Percentiles rank a stretch among this genome's conserved stretches.
These are phyloP conservation scores for Cryptoblepharus egeriae DNA, from an alignment of 2,797 vertebrate genomes.

Conservation along the genomic window DNA sequence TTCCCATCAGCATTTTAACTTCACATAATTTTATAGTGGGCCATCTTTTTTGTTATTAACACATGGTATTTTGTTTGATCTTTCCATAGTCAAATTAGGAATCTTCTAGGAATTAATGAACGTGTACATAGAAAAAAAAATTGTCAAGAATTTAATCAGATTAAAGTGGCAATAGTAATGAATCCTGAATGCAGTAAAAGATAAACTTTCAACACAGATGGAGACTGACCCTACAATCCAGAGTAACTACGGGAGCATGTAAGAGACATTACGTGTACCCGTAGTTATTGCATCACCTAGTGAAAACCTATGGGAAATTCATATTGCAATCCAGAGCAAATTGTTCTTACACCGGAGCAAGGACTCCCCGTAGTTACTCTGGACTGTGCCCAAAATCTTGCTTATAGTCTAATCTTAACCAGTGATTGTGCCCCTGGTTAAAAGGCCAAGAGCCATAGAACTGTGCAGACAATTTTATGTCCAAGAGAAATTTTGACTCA, in stretches of 20 bases:
- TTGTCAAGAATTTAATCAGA: conserved; percentile 9
- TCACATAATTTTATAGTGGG: not conserved
- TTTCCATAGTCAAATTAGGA: conserved; percentile 17
- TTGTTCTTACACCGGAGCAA: too few species aligned
- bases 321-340: too few species aligned
- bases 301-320: too few species aligned
- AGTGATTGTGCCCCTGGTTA: too few species aligned
- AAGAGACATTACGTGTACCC: too few species aligned
- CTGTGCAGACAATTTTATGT: not conserved
- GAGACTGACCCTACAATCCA: too few species aligned
- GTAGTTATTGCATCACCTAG: too few species aligned
- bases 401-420: not conserved
- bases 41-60: conserved; percentile 7
- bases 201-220: not conserved
- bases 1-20: not conserved
- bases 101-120: conserved; percentile 1
- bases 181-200: conserved; percentile 2
- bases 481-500: not conserved
- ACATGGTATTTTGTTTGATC: not conserved
- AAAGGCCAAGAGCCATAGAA: too few species aligned
- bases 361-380: too few species aligned
- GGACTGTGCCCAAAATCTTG: too few species aligned
- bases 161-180: conserved; percentile 8
- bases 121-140: not conserved
- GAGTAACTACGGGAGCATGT: too few species aligned